Conservation (phyloP, 2,888 invertebrate species). For the Campoletis raptor region DNA sequence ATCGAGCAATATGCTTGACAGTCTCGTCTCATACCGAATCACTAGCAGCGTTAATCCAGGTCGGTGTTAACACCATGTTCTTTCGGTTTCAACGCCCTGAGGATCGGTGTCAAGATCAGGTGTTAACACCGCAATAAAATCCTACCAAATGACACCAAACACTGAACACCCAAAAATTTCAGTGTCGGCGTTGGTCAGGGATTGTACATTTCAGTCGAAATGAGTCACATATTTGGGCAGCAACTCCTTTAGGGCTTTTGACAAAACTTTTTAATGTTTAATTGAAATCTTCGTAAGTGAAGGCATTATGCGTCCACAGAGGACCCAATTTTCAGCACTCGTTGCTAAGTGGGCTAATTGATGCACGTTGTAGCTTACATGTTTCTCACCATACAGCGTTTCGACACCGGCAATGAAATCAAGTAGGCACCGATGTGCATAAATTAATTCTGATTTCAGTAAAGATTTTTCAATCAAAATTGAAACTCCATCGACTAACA, state of each 20-base stretch:
- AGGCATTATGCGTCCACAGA: no score
- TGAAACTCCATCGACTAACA: constrained; percentile 61
- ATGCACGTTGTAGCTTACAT: constrained; percentile 69
- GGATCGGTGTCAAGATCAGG: no score
- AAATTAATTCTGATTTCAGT: constrained; percentile 44
- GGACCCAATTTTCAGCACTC: constrained; percentile 45
- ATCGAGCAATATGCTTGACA: no score
- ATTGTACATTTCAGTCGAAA: constrained; percentile 22
- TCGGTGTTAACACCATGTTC: no score
- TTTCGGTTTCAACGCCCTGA: no score
- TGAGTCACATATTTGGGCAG: constrained; percentile 49
- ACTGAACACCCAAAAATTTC: no score
- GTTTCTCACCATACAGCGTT: constrained; percentile 59
- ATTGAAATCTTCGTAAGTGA: no score
- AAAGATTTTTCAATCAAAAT: constrained; percentile 61
- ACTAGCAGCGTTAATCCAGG: no score
- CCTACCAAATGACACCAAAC: no score
- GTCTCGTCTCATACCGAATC: no score
- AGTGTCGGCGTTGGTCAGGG: no score
- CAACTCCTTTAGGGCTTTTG: constrained; percentile 8
- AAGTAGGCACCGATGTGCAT: constrained; percentile 46
- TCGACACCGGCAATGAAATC: constrained; percentile 44
- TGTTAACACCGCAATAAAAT: no score
- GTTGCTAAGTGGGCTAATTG: constrained; percentile 61
- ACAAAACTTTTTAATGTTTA: not conserved